Conservation (phyloP, 1,140 invertebrate species). For the Dreissena rostriformis region DNA sequence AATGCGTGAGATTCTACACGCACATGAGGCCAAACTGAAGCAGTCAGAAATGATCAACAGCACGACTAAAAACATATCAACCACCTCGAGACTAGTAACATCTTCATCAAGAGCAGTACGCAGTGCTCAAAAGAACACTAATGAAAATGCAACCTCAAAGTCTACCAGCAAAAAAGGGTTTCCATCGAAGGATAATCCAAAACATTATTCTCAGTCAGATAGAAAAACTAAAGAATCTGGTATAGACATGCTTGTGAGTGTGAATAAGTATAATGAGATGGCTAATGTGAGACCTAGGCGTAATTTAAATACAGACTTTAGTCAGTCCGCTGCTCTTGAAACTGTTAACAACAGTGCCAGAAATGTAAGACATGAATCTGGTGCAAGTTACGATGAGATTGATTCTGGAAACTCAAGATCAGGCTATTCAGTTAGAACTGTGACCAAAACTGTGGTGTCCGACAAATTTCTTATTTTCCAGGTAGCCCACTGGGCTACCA, state of each 20-base stretch:
- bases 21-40: constrained; percentile 28
- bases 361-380: not conserved
- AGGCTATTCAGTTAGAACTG: constrained; percentile 30
- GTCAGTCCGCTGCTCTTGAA: not conserved
- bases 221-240: constrained; percentile 4
- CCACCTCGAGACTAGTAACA: constrained; percentile 31
- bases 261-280: not conserved
- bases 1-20: constrained; percentile 41
- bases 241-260: constrained; percentile 10
- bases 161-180: constrained; percentile 17
- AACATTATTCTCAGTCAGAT: constrained; percentile 33
- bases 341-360: not conserved
- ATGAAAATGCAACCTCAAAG: constrained; percentile 23
- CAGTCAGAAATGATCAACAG: constrained; percentile 32
- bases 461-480: too few relatives aligned
- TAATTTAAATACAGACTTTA: constrained; percentile 40
- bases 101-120: constrained; percentile 13
- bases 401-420: constrained; percentile 14
- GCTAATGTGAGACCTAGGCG: constrained; percentile 36
- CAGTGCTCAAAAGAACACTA: constrained; percentile 18
- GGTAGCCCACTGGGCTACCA: too few relatives aligned
- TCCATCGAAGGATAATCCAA: constrained; percentile 14
- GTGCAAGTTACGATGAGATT: constrained; percentile 8
- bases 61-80: constrained; percentile 2
- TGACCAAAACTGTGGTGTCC: constrained; percentile 53